Base-by-base conservation (phyloP, 1,140 invertebrate genomes). In the Dendroctonus valens region DNA sequence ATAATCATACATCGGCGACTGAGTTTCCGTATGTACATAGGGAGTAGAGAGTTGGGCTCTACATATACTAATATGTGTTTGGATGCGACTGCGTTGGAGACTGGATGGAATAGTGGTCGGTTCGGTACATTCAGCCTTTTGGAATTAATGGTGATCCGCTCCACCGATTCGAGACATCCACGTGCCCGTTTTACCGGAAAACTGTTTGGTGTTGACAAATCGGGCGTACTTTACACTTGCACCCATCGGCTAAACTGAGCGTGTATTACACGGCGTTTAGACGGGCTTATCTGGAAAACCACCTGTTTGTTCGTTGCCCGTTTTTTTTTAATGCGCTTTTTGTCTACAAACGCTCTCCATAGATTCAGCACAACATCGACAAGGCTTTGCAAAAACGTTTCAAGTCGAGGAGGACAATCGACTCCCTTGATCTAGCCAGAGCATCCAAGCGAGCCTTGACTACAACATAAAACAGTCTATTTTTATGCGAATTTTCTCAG, bases 161-260 rank as follows among this genome's bases (percentile, higher is more conserved):
- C 60, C 61, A 68, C 14, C 66, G 69, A 52, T 48, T 44, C 61
- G 55, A 58, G 53, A 61, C 69, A 68, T 61, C 69, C 70, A 70
- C 69, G 73, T 73, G 71, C 64, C 73, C 73, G 70, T 70, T 74
- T 75, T 70, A 74, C 70, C 69, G 74, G 72, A 70, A 75, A 75
- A 74, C 74, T 68, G 74, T 75, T 75, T 75, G 74, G 70, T 74
- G 74, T 73, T 72, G 70, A 69, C 74, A 74, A 75, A 75, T 75
- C 74, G 74, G 73, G 72, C 72, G 73, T 75, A 70, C 73, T 73
- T 74, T 75, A 74, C 72, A 73, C 72, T 71, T 67, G 65, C 65
- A 73, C 51, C 46, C 52, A 48, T 59, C 59, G 37, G 60, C 49
- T 67, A 66, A 70, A 70, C 68, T 69, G 63, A 62, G 65, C 65